Percentiles rank a stretch among this genome's conserved stretches.
These are phyloP conservation scores for Hydropotes inermis DNA, from an alignment of 2,113 vertebrate species.

Conservation along the genomic window DNA sequence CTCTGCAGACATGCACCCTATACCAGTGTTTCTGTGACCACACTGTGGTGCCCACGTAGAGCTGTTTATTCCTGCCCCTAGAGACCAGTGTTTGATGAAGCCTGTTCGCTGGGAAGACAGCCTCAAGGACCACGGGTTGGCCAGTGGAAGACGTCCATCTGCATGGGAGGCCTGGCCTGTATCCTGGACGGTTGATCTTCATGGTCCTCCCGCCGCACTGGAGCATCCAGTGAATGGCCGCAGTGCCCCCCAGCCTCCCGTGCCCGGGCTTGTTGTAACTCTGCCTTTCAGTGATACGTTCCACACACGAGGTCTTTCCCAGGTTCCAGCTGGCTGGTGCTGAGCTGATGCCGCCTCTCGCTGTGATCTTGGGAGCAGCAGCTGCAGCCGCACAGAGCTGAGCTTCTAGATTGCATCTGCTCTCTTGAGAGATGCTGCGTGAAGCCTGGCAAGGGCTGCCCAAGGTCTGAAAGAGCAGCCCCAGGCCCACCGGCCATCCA, in stretches of 20 bases:
- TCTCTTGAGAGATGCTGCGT: not conserved
- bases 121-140: not conserved
- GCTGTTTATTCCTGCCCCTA: not conserved
- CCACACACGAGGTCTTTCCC: not conserved
- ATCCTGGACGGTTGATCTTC: not conserved
- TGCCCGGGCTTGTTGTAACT: not conserved
- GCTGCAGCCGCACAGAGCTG: not conserved
- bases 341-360: not conserved
- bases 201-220: not conserved
- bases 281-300: not conserved
- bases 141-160: not conserved
- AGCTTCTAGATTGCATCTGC: not conserved
- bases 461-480: not conserved
- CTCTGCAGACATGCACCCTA: accelerated
- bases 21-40: not conserved
- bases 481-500: not conserved
- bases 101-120: not conserved
- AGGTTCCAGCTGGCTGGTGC: not conserved
- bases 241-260: not conserved
- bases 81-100: not conserved
- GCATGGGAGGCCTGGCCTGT: not conserved
- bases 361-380: not conserved
- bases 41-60: not conserved
- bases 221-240: too few relatives aligned
- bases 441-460: not conserved